Evolutionary conservation across 2,888 invertebrate genomes (phyloP), one percentile per base, ranked within the genome.

Genomic region (Limnephilus marmoratus): DNA sequence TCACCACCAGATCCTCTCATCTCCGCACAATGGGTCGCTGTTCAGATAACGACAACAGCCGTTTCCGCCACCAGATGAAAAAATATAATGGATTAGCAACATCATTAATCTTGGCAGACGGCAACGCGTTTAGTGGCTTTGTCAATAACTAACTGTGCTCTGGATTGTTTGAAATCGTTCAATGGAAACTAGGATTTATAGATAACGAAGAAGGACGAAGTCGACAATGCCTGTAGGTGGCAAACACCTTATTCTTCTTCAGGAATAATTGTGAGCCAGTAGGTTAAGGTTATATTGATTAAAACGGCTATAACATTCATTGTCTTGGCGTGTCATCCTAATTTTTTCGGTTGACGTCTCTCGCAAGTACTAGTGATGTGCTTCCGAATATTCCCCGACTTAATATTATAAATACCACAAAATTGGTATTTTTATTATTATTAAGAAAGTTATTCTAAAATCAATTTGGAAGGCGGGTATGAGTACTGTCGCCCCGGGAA

Each of bases 21-120:
- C 45, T 29, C 45, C 45, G n/a, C 45, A 86, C 86, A 86, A 86
- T 86, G 45, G 86, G n/a, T 11, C 45, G 86, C 86, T 86, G 86
- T 86, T 45, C 86, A 86, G 86, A 86, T 86, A 86, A 86, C 45
- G 86, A 45, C 83, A 15, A 68, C 68, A 68, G 68, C 83, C 37
- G 83, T 41, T 37, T 83, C 83, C 83, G 83, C 34, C 83, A 37
- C 83, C 37, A 86, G 29, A 86, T 45, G 86, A 86, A 86, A 86
- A 86, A 86, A 41, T 45, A 37, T 86, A 86, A 86, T 86, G 86
- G 86, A 86, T 86, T 86, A 86, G 86, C 86, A 29, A 45, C 86
- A 45, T 86, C 86, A 86, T 86, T 86, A 86, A 86, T 86, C 86
- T 86, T 86, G 86, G 86, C 37, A 68, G 68, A 68, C 53, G 83